A percentile compares a stretch with the other conserved stretches of the same genome.
Evolutionary conservation across 2,797 vertebrate genomes (phyloP).

Genomic region (Taeniopygia guttata): DNA sequence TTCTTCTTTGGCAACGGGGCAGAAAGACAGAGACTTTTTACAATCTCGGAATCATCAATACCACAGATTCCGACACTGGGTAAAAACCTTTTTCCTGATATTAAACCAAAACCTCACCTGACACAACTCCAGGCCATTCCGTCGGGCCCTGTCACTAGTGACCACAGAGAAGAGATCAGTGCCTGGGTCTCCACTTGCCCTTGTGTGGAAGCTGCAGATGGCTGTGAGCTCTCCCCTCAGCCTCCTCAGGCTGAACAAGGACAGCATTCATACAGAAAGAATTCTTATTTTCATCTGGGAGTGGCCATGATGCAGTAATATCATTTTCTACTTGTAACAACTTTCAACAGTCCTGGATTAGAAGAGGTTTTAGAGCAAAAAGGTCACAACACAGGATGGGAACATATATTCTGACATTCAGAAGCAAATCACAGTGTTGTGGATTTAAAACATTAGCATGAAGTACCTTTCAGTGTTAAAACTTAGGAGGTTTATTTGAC

Average conservation of each 20-base stretch:
- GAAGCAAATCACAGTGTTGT: background rate
- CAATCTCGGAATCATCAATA: no score
- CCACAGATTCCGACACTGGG: no score
- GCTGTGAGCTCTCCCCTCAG: background rate
- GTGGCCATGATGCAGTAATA: background rate
- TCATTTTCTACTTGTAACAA: background rate
- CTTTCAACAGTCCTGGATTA: background rate
- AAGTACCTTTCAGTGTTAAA: background rate
- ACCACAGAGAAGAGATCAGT: background rate
- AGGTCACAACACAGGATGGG: background rate
- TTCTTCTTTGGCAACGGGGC: no score
- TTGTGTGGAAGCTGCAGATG: background rate
- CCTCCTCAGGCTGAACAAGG: background rate
- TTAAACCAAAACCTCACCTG: background rate
- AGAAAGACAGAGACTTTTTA: no score
- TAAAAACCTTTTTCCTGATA: background rate
- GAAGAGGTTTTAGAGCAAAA: background rate
- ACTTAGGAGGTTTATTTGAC: background rate
- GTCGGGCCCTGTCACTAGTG: fast-evolving
- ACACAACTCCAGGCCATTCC: fast-evolving
- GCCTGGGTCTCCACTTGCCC: background rate
- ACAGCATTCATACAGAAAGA: background rate
- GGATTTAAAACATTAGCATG: background rate
- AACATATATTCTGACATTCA: background rate
- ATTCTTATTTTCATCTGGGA: background rate